Conservation (phyloP, 2,888 invertebrate genomes). For the Pyrocoelia pectoralis region DNA sequence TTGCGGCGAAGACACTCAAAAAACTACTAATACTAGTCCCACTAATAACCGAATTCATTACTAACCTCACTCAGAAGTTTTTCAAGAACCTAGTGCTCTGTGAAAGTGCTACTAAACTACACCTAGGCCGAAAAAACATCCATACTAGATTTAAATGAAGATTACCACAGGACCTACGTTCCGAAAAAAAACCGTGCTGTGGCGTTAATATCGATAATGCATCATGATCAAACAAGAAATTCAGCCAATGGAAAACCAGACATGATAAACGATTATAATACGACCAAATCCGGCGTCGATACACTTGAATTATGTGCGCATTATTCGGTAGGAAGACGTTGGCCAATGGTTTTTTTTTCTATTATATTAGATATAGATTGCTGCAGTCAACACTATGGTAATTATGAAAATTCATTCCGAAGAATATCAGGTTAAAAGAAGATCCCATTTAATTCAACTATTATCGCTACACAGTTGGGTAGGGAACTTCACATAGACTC, state of each 20-base stretch:
- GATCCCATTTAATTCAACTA: neutral
- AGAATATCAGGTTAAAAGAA: neutral
- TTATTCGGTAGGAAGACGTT: slow-evolving; percentile 6
- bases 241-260: neutral
- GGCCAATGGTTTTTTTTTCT: neutral
- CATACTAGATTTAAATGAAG: too few species aligned
- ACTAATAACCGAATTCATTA: too few species aligned
- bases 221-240: too few species aligned
- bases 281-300: neutral
- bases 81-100: too few species aligned
- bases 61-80: too few species aligned
- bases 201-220: neutral
- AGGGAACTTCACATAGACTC: neutral
- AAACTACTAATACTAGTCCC: too few species aligned
- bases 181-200: neutral
- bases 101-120: neutral
- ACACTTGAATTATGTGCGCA: neutral
- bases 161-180: too few species aligned
- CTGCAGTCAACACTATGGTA: neutral
- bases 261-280: neutral
- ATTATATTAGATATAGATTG: neutral
- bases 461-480: neutral
- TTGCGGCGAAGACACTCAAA: too few species aligned
- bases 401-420: neutral
- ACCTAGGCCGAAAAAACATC: too few species aligned